phyloP scores from a whole-genome alignment of 2,113 vertebrate genomes.

The Microtus ochrogaster region DNA sequence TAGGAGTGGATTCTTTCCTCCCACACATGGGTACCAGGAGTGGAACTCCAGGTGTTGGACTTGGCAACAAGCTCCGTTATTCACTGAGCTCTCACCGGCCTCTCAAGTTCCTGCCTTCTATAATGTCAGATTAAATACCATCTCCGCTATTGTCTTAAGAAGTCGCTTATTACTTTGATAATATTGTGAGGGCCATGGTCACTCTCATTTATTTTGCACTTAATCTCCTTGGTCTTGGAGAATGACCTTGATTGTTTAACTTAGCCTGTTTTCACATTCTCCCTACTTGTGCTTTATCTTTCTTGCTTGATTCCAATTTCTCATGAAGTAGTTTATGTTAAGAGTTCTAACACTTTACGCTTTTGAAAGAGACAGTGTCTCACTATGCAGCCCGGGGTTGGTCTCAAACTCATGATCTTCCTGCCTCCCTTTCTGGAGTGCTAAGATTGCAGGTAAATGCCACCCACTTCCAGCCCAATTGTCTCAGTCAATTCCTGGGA shows the following conservation, averaged over 20 bases:
- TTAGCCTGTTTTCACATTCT: neutral
- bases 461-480: neutral
- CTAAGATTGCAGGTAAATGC: neutral
- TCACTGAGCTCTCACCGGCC: neutral
- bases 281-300: neutral
- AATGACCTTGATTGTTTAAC: constrained; percentile 9
- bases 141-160: neutral
- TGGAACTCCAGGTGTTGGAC: neutral
- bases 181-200: neutral
- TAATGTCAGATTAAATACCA: neutral
- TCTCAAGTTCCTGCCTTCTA: neutral
- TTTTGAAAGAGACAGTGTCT: neutral
- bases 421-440: neutral
- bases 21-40: too few species aligned
- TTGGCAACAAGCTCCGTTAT: neutral
- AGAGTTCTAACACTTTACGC: neutral
- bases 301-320: neutral
- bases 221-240: neutral
- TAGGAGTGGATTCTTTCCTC: neutral
- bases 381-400: neutral
- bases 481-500: neutral
- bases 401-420: neutral
- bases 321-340: neutral
- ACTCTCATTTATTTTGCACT: constrained; percentile 43
- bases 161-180: neutral